A percentile compares a stretch with the other conserved stretches of the same genome.
Evolutionary conservation across 2,888 invertebrate genomes (phyloP).

Genomic region (Agonopterix subpropinquella): DNA sequence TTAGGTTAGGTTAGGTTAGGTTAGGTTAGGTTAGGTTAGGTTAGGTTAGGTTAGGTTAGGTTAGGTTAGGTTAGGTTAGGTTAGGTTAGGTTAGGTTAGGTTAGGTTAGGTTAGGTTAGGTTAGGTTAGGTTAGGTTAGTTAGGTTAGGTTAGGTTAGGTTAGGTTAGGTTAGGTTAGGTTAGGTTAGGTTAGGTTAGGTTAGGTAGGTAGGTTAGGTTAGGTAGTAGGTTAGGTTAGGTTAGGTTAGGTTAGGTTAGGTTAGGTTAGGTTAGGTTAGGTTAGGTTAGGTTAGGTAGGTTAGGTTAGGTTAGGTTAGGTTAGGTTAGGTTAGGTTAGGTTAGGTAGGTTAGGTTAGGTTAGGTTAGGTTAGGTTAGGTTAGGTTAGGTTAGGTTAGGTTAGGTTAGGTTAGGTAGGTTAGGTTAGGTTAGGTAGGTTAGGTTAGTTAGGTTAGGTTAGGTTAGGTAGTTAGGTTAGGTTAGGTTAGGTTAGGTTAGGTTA

Average conservation of each 20-base stretch:
- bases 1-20: slow-evolving; percentile 11
- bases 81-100: slow-evolving; percentile 9
- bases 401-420: no score
- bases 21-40: slow-evolving; percentile 14
- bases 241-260: slow-evolving; percentile 14
- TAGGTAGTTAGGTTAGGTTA: slow-evolving; percentile 13
- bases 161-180: slow-evolving; percentile 5
- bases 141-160: slow-evolving; percentile 1
- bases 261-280: slow-evolving; percentile 19
- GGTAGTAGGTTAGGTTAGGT: slow-evolving; percentile 14
- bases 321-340: slow-evolving; percentile 20
- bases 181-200: slow-evolving; percentile 11
- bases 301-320: slow-evolving; percentile 13
- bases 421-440: no score
- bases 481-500: slow-evolving; percentile 11
- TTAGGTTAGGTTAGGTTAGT: slow-evolving; percentile 18
- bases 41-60: slow-evolving; percentile 13
- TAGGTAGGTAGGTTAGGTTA: slow-evolving; percentile 11
- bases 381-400: slow-evolving; percentile 19
- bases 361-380: slow-evolving; percentile 18
- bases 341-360: no score
- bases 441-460: no score
- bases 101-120: slow-evolving; percentile 17
- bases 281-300: slow-evolving; percentile 23
- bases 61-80: slow-evolving; percentile 12